phyloP scores from a whole-genome alignment of 2,797 vertebrate species.

The Lepidocolaptes lacrymiger region DNA sequence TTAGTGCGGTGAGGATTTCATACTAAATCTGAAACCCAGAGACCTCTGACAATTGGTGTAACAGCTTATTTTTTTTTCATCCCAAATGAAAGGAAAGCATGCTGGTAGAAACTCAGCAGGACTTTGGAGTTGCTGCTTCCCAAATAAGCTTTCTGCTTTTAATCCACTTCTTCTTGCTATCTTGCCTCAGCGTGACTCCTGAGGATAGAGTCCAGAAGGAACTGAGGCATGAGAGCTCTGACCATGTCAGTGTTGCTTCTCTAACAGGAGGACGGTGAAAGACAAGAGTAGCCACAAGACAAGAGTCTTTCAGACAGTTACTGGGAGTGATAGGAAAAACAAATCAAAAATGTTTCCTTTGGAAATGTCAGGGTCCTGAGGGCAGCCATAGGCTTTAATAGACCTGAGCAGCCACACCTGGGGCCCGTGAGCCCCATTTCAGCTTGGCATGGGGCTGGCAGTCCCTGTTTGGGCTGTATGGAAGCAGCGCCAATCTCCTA shows the following conservation, averaged over 20 bases:
- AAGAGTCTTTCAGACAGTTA: background rate
- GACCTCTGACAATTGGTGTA: background rate
- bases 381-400: background rate
- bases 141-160: background rate
- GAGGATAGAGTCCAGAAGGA: background rate
- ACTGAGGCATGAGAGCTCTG: rapidly evolving
- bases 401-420: background rate
- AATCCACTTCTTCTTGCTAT: background rate
- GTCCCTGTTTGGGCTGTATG: background rate
- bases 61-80: background rate
- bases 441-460: background rate
- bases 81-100: background rate
- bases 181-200: background rate
- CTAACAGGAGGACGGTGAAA: background rate
- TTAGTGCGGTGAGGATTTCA: background rate
- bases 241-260: background rate
- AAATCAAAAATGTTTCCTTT: background rate
- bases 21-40: background rate
- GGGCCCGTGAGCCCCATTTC: background rate
- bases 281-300: background rate
- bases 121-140: background rate
- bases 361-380: background rate
- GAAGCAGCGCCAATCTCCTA: background rate
- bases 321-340: background rate
- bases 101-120: background rate